Conservation (phyloP, 2,113 vertebrate species). For the Pampusana beccarii region DNA sequence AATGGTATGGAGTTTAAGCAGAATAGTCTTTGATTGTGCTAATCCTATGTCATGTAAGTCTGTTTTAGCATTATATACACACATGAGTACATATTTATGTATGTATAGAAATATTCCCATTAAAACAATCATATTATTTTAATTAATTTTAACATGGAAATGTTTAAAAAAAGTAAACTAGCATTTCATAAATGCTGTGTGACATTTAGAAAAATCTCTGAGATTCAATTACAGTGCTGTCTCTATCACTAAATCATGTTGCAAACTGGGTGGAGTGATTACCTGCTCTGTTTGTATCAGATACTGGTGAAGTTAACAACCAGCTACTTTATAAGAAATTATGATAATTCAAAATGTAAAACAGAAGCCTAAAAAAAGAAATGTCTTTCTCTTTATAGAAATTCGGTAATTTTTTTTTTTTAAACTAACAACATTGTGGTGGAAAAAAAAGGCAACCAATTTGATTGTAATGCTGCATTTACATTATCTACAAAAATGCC, state of each 20-base stretch:
- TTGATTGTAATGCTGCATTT: not conserved
- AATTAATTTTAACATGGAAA: not conserved
- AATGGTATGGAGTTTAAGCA: not conserved
- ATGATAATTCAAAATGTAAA: not conserved
- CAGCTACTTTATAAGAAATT: not conserved
- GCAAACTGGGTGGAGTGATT: not conserved
- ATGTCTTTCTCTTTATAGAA: not conserved
- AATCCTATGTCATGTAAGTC: accelerated
- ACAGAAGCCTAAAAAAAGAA: not conserved
- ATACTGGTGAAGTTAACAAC: not conserved
- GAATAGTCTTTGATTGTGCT: not conserved
- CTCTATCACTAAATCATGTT: not conserved
- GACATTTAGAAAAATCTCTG: not conserved
- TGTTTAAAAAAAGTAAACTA: not conserved
- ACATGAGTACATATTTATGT: not conserved
- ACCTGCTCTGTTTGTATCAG: not conserved
- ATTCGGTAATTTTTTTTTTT: not conserved
- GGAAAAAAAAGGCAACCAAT: not conserved
- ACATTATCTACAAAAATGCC: not conserved
- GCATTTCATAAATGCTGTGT: not conserved
- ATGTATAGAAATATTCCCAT: not conserved
- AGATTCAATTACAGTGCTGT: not conserved
- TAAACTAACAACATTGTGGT: no score
- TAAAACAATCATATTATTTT: not conserved
- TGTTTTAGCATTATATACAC: not conserved